Conservation (phyloP, 2,113 vertebrate genomes). For the Psittacula cyanocephala region DNA sequence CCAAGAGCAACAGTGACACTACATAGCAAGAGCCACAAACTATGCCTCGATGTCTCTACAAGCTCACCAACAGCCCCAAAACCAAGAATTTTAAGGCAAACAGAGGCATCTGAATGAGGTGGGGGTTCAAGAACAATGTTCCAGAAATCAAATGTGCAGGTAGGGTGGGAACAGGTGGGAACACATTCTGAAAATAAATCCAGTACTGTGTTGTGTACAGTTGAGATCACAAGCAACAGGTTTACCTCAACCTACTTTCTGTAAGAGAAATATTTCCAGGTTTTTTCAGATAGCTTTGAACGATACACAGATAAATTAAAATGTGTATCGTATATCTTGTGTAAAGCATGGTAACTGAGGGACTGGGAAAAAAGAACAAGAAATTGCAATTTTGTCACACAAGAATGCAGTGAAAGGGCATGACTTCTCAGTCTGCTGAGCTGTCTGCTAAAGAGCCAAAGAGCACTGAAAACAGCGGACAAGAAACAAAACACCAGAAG, state of each 20-base stretch:
- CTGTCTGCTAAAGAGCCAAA: background rate
- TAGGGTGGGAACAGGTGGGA: background rate
- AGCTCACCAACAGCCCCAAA: background rate
- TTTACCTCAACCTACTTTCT: background rate
- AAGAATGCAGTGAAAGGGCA: background rate
- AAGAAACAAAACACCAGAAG: slow-evolving; percentile 7
- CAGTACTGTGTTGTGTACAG: rapidly evolving
- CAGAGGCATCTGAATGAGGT: background rate
- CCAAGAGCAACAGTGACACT: background rate
- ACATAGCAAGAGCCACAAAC: background rate
- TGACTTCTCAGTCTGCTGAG: background rate
- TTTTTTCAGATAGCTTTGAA: background rate
- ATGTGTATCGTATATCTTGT: background rate
- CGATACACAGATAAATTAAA: background rate
- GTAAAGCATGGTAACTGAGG: background rate
- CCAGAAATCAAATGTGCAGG: background rate
- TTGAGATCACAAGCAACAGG: background rate
- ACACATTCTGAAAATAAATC: background rate
- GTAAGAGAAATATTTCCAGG: background rate
- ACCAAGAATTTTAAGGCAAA: background rate
- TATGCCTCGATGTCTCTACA: background rate
- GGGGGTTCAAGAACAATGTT: background rate
- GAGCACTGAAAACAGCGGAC: background rate
- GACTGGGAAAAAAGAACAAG: background rate
- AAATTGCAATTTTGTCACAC: background rate